Evolutionary conservation across 2,113 vertebrate genomes (phyloP), one percentile per base, ranked within the genome.

Genomic region (Eira barbara): DNA sequence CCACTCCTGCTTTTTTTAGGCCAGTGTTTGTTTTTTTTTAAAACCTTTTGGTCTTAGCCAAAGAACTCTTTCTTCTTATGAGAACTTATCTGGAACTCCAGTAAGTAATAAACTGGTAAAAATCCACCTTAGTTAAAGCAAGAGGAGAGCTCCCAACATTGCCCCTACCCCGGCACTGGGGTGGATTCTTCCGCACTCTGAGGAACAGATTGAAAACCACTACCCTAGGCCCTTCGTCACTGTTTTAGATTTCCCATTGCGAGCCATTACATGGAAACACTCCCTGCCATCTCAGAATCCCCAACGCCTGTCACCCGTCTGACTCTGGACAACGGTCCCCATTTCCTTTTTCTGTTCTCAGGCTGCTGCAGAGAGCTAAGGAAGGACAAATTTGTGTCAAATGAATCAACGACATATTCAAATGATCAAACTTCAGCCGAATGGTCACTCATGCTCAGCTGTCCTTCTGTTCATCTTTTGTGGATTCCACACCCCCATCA

Each of bases 1-100:
- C 55, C 90, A 82, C n/a, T 76, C 39, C 63, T 93, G 20, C 47
- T 34, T 87, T 93, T 87, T 93, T 94, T 81, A 94, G 69, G 57
- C 13, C n/a, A 88, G 34, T 89, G 55, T 63, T 81, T 97, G 92
- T 92, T 18, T 97, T 57, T 57, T 23, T 57, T 82, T 39, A 1
- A 95, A 61, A 82, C 4, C 12, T 36, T 76, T 63, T 49, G 45
- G 52, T 49, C 23, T 89, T 47, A 83, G 76, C 52, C 82, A 69
- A 94, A 92, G 61, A 95, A 93, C 31, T 3, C 15, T 76, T 84
- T 92, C 27, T 92, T 92, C 45, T 94, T 47, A 52, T 65, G n/a
- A 97, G 34, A 91, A 4, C 27, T 79, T 95, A 76, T 57, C 59
- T 86, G 34, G 45, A 87, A 94, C 29, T 25, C 31, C 6, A 71